Evolutionary conservation across 2,888 invertebrate genomes (phyloP), one percentile per base, ranked within the genome.

Genomic region (Arge pagana): DNA sequence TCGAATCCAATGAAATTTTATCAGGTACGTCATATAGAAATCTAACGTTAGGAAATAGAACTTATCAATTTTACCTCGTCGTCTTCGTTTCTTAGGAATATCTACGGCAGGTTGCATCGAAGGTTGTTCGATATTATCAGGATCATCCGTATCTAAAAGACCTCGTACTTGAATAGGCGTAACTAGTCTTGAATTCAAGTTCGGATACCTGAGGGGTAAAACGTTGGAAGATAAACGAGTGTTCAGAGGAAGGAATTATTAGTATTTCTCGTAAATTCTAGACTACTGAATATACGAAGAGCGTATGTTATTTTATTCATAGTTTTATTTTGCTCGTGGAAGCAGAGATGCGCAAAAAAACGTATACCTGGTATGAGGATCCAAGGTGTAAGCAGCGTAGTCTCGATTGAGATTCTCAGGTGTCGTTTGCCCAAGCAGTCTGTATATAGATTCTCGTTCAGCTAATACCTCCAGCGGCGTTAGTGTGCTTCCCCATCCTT

Each of bases 371-470:
- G 92, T 90, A 48, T 87, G 85, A 3, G 93, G 93, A 77, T 94
- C 93, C 3, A 94, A 79, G 0, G 93, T 92, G 74, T 94, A 96
- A 8, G 88, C 85, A 50, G 87, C 87, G 68, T 89, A 89, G 78
- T 96, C 95, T 61, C 95, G 89, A 72, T 91, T 90, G 51, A 98
- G 80, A 73, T 97, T 97, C 78, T 96, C 96, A 0, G 97, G 96
- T 0, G 96, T 98, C 1, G 98, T 97, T 83, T 98, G 98, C 71
- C 82, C 81, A 1, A 89, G 77, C 10, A 90, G 81, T 61, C 93
- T 83, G 76, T 96, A 97, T 60, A 97, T 90, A 55, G 93, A 93
- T 79, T 99, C 98, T 35, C 98, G 81, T 77, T 98, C 96, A 0
- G 96, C 95, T 45, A 99, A 79, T 16, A 96, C 91, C 65, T 90